Base-by-base conservation (phyloP, 1,140 invertebrate species). In the Periplaneta americana region DNA sequence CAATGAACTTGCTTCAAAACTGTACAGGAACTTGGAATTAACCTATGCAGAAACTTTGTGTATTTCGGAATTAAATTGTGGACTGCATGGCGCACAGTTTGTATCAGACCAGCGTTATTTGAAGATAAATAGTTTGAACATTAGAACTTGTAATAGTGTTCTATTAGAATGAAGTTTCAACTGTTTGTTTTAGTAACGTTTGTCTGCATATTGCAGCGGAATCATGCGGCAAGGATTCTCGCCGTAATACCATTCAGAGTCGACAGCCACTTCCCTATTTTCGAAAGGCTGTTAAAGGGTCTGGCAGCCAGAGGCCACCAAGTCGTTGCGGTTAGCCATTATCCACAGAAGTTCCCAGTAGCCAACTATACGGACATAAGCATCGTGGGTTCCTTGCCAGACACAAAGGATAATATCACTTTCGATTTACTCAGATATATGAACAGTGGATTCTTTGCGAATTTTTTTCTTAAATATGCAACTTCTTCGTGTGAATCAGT, bases 181-280 rank as follows among this genome's bases (percentile, higher is more conserved):
- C n/a, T n/a, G n/a, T n/a, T n/a, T n/a, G n/a, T n/a, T n/a, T n/a
- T n/a, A n/a, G n/a, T n/a, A n/a, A n/a, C n/a, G n/a, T n/a, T n/a
- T n/a, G n/a, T 1, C 6, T 48, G 39, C 39, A 15, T 22, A 48
- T 5, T 15, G 10, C 39, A 1, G 13, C 11, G n/a, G 17, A 15
- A 18, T 48, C 39, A 48, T 10, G 39, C 39, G 22, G 57, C 78
- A 18, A 81, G 74, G 17, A 86, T 87, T 80, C 74, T 86, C 8
- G 87, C 88, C 13, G 79, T 92, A 2, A 88, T 91, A 78, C 88
- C 89, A 0, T 86, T 89, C 6, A 85, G 86, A 0, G 89, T 86
- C 0, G 89, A 88, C 83, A 93, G 92, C 75, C 92, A 93, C 83
- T 91, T 89, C 78, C 87, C 90, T 75, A 87, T 92, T 79, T 91